A percentile compares a stretch with the other conserved stretches of the same genome.
These are phyloP conservation scores for Anagrus nilaparvatae DNA, from an alignment of 1,140 invertebrate genomes.

Conservation along the genomic window DNA sequence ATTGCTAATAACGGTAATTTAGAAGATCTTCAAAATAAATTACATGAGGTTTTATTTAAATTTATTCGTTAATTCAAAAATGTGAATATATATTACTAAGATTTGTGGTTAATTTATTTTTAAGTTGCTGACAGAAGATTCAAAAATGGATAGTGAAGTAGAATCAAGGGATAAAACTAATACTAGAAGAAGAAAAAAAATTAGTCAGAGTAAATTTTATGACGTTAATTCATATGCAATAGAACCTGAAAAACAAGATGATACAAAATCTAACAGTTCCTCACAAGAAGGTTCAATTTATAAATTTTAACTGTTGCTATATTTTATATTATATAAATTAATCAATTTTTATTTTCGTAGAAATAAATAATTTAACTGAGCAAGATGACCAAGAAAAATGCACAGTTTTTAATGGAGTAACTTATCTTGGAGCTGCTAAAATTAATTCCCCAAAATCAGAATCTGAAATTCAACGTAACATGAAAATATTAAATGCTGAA, in stretches of 20 bases:
- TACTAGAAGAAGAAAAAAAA: slow-evolving; percentile 28
- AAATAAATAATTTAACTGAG: slow-evolving; percentile 47
- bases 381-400: slow-evolving; percentile 76
- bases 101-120: slow-evolving; percentile 2
- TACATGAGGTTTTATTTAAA: slow-evolving; percentile 55
- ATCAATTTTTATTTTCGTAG: slow-evolving; percentile 17
- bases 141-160: slow-evolving; percentile 34
- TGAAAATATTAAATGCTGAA: slow-evolving; percentile 78
- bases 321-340: slow-evolving; percentile 3
- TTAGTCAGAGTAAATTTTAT: slow-evolving; percentile 42
- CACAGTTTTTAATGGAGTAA: slow-evolving; percentile 86
- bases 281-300: slow-evolving; percentile 53
- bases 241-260: slow-evolving; percentile 60
- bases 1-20: slow-evolving; percentile 63
- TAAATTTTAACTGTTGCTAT: background rate
- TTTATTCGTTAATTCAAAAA: background rate
- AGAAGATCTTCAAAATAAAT: slow-evolving; percentile 60
- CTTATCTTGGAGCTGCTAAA: slow-evolving; percentile 85
- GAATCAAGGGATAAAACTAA: slow-evolving; percentile 17
- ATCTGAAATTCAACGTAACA: slow-evolving; percentile 89
- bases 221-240: slow-evolving; percentile 26
- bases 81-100: background rate
- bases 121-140: slow-evolving; percentile 37
- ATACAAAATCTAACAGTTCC: slow-evolving; percentile 65
- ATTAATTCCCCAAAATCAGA: slow-evolving; percentile 92